Conservation (phyloP, 2,113 vertebrate genomes). For the Excalfactoria chinensis region DNA sequence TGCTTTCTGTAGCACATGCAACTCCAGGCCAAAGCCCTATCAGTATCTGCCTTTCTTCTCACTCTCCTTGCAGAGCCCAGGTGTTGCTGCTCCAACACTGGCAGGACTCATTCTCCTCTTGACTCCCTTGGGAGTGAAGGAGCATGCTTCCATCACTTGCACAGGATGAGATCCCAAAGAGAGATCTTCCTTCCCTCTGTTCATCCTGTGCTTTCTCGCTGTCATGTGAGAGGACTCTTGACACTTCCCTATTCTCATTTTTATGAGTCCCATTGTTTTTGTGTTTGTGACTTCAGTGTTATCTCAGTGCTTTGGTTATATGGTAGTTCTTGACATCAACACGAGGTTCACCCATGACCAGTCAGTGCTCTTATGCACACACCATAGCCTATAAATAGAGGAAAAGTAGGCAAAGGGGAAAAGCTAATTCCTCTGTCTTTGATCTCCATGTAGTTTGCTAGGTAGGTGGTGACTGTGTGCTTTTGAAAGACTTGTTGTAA, state of each 20-base stretch:
- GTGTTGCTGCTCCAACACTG: not conserved
- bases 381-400: too few species aligned
- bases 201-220: not conserved
- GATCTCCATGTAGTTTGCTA: not conserved
- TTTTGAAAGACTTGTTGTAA: not conserved
- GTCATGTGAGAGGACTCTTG: not conserved
- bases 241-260: rapidly evolving
- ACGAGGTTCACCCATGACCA: not conserved
- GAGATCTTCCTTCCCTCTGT: not conserved
- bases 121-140: not conserved
- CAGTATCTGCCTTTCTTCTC: rapidly evolving
- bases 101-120: not conserved
- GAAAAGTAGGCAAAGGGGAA: not conserved
- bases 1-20: not conserved
- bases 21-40: not conserved
- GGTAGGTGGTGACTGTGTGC: not conserved
- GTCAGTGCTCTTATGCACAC: rapidly evolving
- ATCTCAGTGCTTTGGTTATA: not conserved
- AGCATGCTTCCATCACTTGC: rapidly evolving
- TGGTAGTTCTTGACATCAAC: not conserved
- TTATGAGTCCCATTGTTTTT: not conserved
- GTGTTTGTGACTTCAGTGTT: not conserved
- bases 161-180: rapidly evolving
- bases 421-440: not conserved
- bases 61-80: not conserved